These are phyloP conservation scores for Serilophus lunatus DNA, from an alignment of 2,113 vertebrate genomes.

Conservation along the genomic window DNA sequence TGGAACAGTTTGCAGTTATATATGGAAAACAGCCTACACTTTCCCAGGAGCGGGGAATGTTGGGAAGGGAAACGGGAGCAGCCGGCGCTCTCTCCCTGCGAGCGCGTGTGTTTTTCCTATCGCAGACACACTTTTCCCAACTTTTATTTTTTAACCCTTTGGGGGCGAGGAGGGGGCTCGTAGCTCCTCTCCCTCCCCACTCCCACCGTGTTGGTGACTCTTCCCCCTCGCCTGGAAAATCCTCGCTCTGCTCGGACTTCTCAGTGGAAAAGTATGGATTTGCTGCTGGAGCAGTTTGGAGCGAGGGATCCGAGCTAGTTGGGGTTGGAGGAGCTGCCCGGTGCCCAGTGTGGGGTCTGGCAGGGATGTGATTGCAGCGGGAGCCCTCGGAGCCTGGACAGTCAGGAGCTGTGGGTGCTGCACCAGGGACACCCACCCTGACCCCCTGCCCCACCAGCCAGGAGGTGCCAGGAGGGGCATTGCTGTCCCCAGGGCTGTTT, in stretches of 20 bases:
- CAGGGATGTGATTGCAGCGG: background rate
- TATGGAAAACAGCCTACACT: slow-evolving; percentile 75
- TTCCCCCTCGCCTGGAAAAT: background rate
- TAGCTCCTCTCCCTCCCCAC: rapidly evolving
- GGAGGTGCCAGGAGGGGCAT: background rate
- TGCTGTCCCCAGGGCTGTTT: background rate
- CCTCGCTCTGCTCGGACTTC: background rate
- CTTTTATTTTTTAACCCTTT: slow-evolving; percentile 44
- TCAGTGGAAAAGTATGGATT: rapidly evolving
- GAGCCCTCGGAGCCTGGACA: background rate
- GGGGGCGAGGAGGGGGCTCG: background rate
- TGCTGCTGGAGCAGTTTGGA: rapidly evolving
- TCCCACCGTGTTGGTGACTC: rapidly evolving
- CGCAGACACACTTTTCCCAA: background rate
- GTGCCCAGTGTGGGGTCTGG: too few relatives aligned
- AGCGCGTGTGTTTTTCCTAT: slow-evolving; percentile 44
- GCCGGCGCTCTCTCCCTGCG: slow-evolving; percentile 14
- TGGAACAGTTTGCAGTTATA: slow-evolving; percentile 78
- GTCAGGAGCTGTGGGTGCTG: background rate
- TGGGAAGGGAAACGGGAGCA: slow-evolving; percentile 39
- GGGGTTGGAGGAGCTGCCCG: rapidly evolving
- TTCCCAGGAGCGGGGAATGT: slow-evolving; percentile 68
- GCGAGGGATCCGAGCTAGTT: rapidly evolving
- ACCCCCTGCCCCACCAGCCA: background rate
- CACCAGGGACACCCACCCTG: background rate